A percentile compares a stretch with the other conserved stretches of the same genome.
These are phyloP conservation scores for Mormyrops boulengeri DNA, from an alignment of 2,797 vertebrate species.

Conservation along the genomic window DNA sequence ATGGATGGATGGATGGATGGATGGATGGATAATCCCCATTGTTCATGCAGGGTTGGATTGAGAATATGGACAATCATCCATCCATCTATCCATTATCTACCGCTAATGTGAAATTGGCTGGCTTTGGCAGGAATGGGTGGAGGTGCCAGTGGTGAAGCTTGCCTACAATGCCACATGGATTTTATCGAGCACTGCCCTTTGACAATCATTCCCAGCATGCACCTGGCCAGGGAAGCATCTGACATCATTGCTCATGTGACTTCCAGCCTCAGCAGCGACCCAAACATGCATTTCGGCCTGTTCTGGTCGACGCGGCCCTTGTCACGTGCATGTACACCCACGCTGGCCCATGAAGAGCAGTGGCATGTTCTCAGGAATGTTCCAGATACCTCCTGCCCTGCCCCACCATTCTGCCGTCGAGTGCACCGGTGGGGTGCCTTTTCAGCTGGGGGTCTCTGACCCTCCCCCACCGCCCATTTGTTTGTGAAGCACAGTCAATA, in stretches of 20 bases:
- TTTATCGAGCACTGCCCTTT: not conserved
- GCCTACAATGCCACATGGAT: not conserved
- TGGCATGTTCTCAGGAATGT: not conserved
- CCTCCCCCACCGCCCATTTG: constrained; percentile 15
- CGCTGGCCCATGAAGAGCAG: not conserved
- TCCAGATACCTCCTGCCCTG: not conserved
- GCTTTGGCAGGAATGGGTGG: not conserved
- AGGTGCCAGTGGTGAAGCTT: not conserved
- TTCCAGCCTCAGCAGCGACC: not conserved
- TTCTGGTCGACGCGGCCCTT: not conserved
- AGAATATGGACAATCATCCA: not conserved
- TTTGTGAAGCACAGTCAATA: constrained; percentile 32
- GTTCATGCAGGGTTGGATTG: not conserved
- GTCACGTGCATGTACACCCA: not conserved
- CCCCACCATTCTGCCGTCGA: not conserved
- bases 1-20: not conserved
- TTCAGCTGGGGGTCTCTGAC: constrained; percentile 20
- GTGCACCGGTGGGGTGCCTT: not conserved
- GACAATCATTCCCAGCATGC: not conserved
- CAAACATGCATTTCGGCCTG: not conserved
- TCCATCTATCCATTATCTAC: too few relatives aligned
- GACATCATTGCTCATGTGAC: not conserved
- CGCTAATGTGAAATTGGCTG: not conserved
- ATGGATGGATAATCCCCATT: not conserved
- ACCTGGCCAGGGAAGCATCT: not conserved